Base-by-base conservation (phyloP, 2,888 invertebrate species). In the Listrodromus nycthemerus region DNA sequence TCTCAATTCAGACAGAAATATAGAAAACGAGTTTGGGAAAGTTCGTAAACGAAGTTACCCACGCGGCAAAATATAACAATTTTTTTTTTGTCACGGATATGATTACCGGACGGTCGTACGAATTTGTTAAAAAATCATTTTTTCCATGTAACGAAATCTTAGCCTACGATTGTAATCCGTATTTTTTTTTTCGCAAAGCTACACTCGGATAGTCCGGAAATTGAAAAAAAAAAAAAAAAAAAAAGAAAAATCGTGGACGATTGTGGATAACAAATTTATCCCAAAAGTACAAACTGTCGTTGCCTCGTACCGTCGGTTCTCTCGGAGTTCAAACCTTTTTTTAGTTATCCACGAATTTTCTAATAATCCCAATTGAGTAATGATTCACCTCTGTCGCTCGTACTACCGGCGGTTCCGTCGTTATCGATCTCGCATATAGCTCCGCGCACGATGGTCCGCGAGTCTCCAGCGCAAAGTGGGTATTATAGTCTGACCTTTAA, bases 401-500 rank as follows among this genome's bases (percentile, higher is more conserved):
- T 50, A 66, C 70, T 65, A 67, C 75, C 63, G 33, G 45, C 41
- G 55, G 48, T 41, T 66, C 55, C 41, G 66, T 66, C 66, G 75
- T 82, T 79, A 82, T 84, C 79, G 78, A 69, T 71, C 66, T 66
- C 66, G 10, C 27, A 41, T 55, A 75, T 74, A 75, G 78, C 45
- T 79, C 76, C 30, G 71, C 84, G 79, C 75, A 79, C 75, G 81
- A 79, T 71, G 70, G 71, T 79, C 66, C 71, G 58, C 65, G 52
- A 65, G 65, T 63, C 65, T 63, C 65, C 41, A 5, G 63, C 71
- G 81, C 82, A 84, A 84, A 82, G 84, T 82, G 81, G 84, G 84
- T 84, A 84, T 84, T 84, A 82, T 84, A 75, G 84, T 84, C 81
- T 82, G 84, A 82, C 84, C 84, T 84, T 84, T 82, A 84, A 84